These are phyloP conservation scores for Neodiprion virginianus DNA, from an alignment of 1,140 invertebrate species.

Conservation along the genomic window DNA sequence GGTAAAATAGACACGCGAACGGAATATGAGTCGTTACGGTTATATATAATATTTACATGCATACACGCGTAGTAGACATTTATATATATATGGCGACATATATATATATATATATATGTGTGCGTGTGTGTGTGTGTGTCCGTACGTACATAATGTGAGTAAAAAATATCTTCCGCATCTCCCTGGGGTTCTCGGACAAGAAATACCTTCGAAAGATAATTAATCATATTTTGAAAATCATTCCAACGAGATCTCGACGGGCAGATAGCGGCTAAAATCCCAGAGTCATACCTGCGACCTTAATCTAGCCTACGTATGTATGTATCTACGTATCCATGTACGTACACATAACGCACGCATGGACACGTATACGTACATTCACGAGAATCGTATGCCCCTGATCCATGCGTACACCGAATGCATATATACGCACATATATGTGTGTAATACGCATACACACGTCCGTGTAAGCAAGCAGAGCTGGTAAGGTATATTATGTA, in stretches of 20 bases:
- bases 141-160: background rate
- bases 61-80: too few relatives aligned
- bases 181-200: constrained; percentile 25
- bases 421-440: background rate
- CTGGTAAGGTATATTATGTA: background rate
- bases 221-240: constrained; percentile 65
- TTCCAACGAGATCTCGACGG: constrained; percentile 51
- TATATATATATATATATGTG: too few relatives aligned
- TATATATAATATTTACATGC: too few relatives aligned
- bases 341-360: background rate
- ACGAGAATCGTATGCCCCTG: background rate
- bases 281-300: constrained; percentile 53
- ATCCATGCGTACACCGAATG: background rate
- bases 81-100: too few relatives aligned
- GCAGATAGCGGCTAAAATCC: constrained; percentile 54
- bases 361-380: background rate
- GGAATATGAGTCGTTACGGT: background rate
- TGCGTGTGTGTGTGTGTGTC: too few relatives aligned
- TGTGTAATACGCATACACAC: background rate
- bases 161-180: constrained; percentile 5
- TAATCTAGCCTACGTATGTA: constrained; percentile 29
- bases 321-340: background rate
- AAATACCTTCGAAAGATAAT: constrained; percentile 57
- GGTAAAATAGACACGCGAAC: background rate
- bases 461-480: too few relatives aligned